Evolutionary conservation across 2,113 vertebrate species (phyloP).

Genomic region (Hyla sarda): DNA sequence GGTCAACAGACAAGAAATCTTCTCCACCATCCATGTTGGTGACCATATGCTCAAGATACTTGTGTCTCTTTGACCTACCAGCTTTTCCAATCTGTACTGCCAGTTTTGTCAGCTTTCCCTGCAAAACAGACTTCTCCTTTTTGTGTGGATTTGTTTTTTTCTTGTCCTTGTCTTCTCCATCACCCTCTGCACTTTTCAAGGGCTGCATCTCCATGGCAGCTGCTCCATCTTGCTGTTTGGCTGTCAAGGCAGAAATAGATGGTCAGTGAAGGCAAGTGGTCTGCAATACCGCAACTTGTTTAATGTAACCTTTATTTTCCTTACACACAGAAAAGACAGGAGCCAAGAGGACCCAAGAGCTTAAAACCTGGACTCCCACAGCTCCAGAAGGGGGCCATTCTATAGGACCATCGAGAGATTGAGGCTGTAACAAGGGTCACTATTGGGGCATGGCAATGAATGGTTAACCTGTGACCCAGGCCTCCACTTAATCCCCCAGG

Average conservation of each 20-base stretch:
- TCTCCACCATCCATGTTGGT: background rate
- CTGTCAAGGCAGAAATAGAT: constrained; percentile 72
- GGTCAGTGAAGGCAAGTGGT: background rate
- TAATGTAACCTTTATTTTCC: background rate
- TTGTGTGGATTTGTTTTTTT: constrained; percentile 91
- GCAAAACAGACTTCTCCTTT: constrained; percentile 97
- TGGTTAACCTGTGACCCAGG: too few species aligned
- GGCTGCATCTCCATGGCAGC: constrained; percentile 99
- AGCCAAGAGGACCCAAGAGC: too few species aligned
- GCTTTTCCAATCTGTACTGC: constrained; percentile 99
- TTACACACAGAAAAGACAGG: background rate
- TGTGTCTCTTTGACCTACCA: constrained; percentile 70
- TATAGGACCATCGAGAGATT: too few species aligned
- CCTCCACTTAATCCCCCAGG: too few species aligned
- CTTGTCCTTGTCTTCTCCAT: constrained; percentile 90
- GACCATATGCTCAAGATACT: background rate
- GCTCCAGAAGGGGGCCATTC: too few species aligned
- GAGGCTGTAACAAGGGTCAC: too few species aligned
- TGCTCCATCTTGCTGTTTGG: constrained; percentile 96
- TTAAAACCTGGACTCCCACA: too few species aligned
- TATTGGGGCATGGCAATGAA: too few species aligned
- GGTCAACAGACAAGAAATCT: background rate
- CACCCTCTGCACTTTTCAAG: constrained; percentile 95
- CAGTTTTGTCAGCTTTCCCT: constrained; percentile 98
- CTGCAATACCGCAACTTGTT: background rate